These are phyloP conservation scores for Thereva unica DNA, from an alignment of 2,888 invertebrate genomes.

Conservation along the genomic window DNA sequence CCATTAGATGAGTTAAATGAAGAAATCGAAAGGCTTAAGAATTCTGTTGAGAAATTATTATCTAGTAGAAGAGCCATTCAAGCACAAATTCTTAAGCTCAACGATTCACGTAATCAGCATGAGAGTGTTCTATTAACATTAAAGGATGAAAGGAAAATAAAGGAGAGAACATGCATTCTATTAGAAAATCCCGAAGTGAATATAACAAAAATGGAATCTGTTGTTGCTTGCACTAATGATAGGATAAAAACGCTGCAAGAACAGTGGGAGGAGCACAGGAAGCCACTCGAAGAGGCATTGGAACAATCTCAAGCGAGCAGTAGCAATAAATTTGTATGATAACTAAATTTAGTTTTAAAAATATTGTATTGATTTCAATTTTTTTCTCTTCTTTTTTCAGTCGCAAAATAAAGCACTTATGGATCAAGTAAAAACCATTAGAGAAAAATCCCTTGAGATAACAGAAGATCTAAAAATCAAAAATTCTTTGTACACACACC, in stretches of 20 bases:
- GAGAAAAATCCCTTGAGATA: constrained; percentile 56
- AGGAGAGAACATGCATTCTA: constrained; percentile 66
- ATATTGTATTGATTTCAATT: constrained; percentile 13
- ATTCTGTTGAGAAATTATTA: constrained; percentile 54
- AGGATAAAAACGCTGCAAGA: constrained; percentile 66
- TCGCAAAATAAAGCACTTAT: constrained; percentile 38
- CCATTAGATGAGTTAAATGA: constrained; percentile 42
- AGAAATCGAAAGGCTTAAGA: constrained; percentile 53
- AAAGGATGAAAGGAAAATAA: constrained; percentile 60
- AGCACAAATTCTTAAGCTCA: constrained; percentile 44
- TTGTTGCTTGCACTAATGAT: constrained; percentile 66
- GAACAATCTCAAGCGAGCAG: constrained; percentile 54
- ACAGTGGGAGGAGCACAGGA: constrained; percentile 75
- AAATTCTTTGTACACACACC: constrained; percentile 56
- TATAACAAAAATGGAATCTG: constrained; percentile 62
- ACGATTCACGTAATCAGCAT: constrained; percentile 53
- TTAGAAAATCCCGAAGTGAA: constrained; percentile 68
- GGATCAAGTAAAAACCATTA: constrained; percentile 45
- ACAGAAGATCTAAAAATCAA: constrained; percentile 53
- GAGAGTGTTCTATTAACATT: constrained; percentile 55
- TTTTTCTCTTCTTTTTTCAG: constrained; percentile 17
- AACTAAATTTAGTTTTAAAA: constrained; percentile 39
- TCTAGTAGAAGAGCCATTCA: constrained; percentile 45
- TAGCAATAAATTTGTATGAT: constrained; percentile 50
- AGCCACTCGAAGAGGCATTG: constrained; percentile 65